These are phyloP conservation scores for Picathartes gymnocephalus DNA, from an alignment of 2,113 vertebrate species.

Conservation along the genomic window DNA sequence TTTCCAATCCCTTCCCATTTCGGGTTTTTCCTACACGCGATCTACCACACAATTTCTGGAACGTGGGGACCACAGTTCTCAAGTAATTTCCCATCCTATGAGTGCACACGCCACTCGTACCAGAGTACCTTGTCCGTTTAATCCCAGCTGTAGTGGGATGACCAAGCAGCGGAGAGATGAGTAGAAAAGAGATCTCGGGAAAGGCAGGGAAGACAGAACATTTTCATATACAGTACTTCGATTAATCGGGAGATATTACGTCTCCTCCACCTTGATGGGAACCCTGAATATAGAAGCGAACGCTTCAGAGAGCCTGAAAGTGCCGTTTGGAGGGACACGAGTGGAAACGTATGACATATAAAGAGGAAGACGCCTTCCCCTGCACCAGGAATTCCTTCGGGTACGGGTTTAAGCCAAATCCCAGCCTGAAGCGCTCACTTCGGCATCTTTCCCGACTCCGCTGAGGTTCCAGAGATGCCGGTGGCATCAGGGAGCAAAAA, in stretches of 20 bases:
- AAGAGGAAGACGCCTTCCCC: neutral
- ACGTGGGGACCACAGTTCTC: fast-evolving
- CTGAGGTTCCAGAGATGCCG: neutral
- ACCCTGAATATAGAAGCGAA: neutral
- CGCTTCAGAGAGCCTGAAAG: neutral
- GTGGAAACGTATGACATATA: fast-evolving
- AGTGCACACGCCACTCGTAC: neutral
- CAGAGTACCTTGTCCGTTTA: fast-evolving
- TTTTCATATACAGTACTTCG: fast-evolving
- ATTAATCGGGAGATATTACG: neutral
- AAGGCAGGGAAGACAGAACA: neutral
- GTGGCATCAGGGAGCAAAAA: neutral
- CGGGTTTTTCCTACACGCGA: neutral
- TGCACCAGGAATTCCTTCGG: neutral
- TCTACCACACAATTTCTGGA: neutral
- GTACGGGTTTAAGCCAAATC: neutral
- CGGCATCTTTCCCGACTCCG: fast-evolving
- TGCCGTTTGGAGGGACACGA: neutral
- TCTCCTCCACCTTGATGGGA: neutral
- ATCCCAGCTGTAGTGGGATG: neutral
- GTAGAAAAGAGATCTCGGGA: neutral
- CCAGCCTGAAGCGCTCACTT: fast-evolving
- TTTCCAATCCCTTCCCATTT: neutral
- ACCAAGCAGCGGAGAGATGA: neutral
- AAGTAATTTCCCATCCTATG: neutral